A percentile compares a stretch with the other conserved stretches of the same genome.
These are phyloP conservation scores for Gambusia affinis DNA, from an alignment of 2,113 vertebrate genomes.

Conservation along the genomic window DNA sequence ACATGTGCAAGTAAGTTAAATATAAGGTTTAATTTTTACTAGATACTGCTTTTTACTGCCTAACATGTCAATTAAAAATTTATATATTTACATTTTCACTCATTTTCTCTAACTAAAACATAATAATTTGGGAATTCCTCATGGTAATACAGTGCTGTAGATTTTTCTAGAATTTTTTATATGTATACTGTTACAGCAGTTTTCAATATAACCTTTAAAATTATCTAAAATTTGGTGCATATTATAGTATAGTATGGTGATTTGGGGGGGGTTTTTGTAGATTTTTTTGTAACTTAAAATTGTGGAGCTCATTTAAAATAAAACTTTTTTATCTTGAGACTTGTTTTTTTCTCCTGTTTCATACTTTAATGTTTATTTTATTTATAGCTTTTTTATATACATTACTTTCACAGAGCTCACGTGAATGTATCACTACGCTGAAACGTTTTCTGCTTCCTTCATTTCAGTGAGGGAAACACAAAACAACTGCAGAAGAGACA, in stretches of 20 bases:
- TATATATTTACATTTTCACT: too few species aligned
- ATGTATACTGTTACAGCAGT: neutral
- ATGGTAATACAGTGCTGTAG: neutral
- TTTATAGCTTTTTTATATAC: too few species aligned
- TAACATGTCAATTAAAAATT: too few species aligned
- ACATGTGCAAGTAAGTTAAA: neutral
- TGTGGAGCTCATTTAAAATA: neutral
- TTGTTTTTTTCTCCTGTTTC: neutral
- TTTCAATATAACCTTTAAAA: neutral
- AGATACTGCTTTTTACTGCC: neutral
- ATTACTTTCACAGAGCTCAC: too few species aligned
- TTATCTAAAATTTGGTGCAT: neutral
- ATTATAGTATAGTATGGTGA: neutral
- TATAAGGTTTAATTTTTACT: neutral
- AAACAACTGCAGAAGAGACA: neutral
- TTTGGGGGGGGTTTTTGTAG: neutral
- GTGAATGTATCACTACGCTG: neutral
- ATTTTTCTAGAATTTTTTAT: neutral
- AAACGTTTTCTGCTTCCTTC: neutral
- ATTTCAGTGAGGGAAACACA: neutral
- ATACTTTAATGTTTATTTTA: neutral
- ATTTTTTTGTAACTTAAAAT: neutral
- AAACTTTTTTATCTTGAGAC: neutral
- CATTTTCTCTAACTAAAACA: neutral
- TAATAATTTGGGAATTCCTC: neutral